Base-by-base conservation (phyloP, 2,797 vertebrate genomes). In the Acrossocheilus fasciatus region DNA sequence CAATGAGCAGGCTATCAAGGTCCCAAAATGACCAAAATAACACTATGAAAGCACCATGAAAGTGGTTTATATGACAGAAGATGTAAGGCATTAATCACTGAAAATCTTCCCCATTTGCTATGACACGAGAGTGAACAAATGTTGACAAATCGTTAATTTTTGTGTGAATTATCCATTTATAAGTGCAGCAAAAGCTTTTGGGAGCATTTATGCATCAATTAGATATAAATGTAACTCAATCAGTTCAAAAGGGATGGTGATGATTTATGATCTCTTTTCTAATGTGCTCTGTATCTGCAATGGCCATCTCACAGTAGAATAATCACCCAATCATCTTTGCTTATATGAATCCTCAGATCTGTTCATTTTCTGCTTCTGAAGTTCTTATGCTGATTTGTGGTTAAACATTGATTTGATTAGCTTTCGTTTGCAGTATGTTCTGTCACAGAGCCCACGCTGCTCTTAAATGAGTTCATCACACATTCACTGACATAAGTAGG, bases 381-480 rank as follows among this genome's bases (percentile, higher is more conserved):
- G 34, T 62, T 70, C 68, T 77, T 30, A 26, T 82, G 52, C 47
- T 66, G n/a, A 34, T 87, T 83, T 77, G 18, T 81, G 18, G 75
- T 87, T 83, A 59, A 68, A 64, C 34, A 52, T 80, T 52, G 68
- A 18, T 79, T 62, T 83, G 50, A 72, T 81, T 81, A 84, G 81
- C 26, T 81, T 85, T 83, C 41, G 69, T 82, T 76, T 82, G 70
- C 62, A 34, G 45, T 75, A 30, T 45, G 62, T 62, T 82, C 26
- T 68, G 76, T 75, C 81, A 79, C 18, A 59, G 77, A 70, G 76
- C 72, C 23, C 77, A 80, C 86, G 86, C 83, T 87, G 79, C 75
- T 78, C 85, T 86, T 84, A 84, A 81, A 78, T 86, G 26, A 34
- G 30, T 39, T 84, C 83, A 52, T 41, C 77, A 86, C 83, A 86